Conservation (phyloP, 1,140 invertebrate species). For the Daktulosphaira vitifoliae region DNA sequence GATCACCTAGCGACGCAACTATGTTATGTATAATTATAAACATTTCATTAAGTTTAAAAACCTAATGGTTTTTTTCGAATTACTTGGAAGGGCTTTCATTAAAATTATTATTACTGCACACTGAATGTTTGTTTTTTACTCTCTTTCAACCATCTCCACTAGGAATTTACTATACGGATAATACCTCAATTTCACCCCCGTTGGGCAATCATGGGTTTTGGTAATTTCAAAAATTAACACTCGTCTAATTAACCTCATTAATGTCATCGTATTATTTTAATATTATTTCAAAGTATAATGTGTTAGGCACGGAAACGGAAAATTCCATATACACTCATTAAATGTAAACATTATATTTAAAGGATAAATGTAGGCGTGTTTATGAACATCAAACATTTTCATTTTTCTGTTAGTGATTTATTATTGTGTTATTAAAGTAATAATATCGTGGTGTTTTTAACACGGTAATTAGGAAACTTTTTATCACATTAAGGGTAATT, state of each 20-base stretch:
- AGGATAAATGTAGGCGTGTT: too few species aligned
- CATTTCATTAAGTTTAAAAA: conserved; percentile 33
- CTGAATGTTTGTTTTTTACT: not conserved
- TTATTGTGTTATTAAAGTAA: too few species aligned
- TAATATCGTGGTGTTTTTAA: not conserved
- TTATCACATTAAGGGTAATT: conserved; percentile 13
- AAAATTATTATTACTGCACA: conserved; percentile 29
- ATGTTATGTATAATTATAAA: conserved; percentile 31
- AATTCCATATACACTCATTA: too few species aligned
- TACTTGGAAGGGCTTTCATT: conserved; percentile 10
- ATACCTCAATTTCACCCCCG: conserved; percentile 28
- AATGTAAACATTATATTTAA: too few species aligned
- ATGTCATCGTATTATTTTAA: too few species aligned
- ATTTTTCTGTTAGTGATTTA: too few species aligned
- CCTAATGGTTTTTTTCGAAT: conserved; percentile 30
- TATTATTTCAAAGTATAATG: too few species aligned
- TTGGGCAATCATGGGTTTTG: not conserved
- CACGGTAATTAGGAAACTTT: conserved; percentile 3
- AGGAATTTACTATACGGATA: conserved; percentile 22
- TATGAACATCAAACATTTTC: too few species aligned
- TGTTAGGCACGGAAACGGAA: too few species aligned
- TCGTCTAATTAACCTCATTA: too few species aligned
- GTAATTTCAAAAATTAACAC: conserved; percentile 21
- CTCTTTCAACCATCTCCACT: not conserved
- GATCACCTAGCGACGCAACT: conserved; percentile 20